Base-by-base conservation (phyloP, 2,797 vertebrate species). In the Phylloscopus collybita region DNA sequence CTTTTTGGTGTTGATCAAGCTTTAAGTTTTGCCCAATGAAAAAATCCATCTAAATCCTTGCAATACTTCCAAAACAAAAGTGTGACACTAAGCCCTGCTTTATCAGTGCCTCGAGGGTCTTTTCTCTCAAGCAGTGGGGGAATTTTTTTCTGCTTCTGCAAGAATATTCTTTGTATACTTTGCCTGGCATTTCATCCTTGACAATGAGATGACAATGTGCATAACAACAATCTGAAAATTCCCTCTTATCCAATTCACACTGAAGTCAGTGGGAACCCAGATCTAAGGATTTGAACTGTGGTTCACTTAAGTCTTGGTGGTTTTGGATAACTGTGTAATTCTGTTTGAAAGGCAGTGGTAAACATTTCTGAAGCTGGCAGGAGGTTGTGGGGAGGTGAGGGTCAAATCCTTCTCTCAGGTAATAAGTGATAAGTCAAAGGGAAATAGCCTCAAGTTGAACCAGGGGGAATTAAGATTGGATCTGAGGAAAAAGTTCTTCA, bases 1-100 rank as follows among this genome's bases (percentile, higher is more conserved):
- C 29, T 45, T 92, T 72, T 75, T 88, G 65, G 50, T 59, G 34
- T 30, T 73, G 57, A 51, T 86, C 27, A 79, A 54, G 36, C 18
- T 27, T 69, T 38, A 51, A 49, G 4, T 19, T 72, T 67, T 88
- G 16, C 10, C 21, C 61, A 62, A 6, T 70, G 36, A 19, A 92
- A 59, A 93, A 73, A 53, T 56, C 44, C 20, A 34, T 54, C 16
- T 11, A 21, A 84, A 40, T 53, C 66, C 34, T 54, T 82, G 36
- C n/a, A 64, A 17, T 86, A 36, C 27, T 62, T 70, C 30, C 34
- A 50, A 80, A 93, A 80, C 65, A 82, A 88, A 84, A 86, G 21
- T 6, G 10, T 71, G 67, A 73, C n/a, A 25, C 15, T 32, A 51
- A 70, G 26, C 32, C 20, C 6, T 30, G 0, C 34, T 72, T 86